Evolutionary conservation across 2,113 vertebrate species (phyloP).

Genomic region (Zosterops lateralis): DNA sequence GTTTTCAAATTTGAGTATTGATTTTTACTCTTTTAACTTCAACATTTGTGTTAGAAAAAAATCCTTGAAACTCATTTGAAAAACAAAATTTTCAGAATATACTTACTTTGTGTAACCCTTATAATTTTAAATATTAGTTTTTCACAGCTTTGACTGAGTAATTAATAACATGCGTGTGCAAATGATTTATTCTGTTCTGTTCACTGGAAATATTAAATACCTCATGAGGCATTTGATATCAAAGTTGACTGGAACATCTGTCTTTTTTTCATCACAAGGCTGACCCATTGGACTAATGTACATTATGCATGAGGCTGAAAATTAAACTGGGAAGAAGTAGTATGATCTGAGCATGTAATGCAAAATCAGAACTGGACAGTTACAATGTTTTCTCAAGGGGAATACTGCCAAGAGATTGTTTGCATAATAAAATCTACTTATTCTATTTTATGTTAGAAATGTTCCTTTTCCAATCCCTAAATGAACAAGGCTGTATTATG

Average conservation of each 20-base stretch:
- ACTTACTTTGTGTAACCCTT: background rate
- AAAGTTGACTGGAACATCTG: background rate
- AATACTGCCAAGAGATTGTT: background rate
- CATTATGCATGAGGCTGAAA: background rate
- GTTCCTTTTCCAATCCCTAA: background rate
- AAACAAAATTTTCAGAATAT: background rate
- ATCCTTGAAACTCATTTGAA: background rate
- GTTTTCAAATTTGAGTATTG: background rate
- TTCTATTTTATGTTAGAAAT: background rate
- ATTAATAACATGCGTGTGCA: background rate
- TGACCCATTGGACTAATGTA: background rate
- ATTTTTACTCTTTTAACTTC: background rate
- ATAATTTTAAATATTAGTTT: background rate
- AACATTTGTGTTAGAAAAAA: background rate
- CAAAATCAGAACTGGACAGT: background rate
- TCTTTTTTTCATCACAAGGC: background rate
- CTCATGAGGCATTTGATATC: background rate
- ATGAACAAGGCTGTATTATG: accelerated
- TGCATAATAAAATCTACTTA: background rate
- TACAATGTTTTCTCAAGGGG: background rate
- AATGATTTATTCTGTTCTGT: background rate
- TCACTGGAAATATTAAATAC: background rate
- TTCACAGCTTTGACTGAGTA: background rate
- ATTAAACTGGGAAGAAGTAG: background rate
- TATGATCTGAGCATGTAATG: background rate